These are phyloP conservation scores for Rynchops niger DNA, from an alignment of 2,113 vertebrate genomes.

Conservation along the genomic window DNA sequence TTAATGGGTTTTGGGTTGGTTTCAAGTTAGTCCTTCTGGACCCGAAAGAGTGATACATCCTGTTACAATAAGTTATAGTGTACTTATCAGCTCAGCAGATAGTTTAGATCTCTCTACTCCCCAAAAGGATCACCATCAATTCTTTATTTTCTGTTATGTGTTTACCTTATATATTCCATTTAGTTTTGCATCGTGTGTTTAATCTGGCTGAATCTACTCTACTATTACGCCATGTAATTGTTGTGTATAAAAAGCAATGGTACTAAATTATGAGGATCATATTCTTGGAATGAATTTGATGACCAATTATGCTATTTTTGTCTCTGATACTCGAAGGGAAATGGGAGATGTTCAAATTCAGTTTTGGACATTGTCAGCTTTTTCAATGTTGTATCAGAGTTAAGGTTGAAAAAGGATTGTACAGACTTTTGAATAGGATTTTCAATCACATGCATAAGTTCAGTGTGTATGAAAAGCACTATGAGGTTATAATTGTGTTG, in stretches of 20 bases:
- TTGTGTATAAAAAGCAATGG: slow-evolving; percentile 1
- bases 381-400: neutral
- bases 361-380: neutral
- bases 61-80: neutral
- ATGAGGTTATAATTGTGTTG: neutral
- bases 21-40: neutral
- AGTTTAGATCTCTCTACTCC: neutral
- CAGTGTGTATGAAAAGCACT: neutral
- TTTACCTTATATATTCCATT: neutral
- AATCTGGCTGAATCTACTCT: neutral
- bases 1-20: neutral
- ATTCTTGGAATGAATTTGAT: neutral
- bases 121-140: neutral
- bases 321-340: neutral
- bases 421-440: neutral
- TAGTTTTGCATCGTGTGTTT: neutral
- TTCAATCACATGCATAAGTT: neutral
- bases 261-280: neutral
- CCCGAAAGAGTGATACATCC: neutral
- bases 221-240: neutral
- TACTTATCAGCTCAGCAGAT: neutral
- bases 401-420: neutral
- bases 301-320: slow-evolving; percentile 10
- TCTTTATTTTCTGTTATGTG: neutral
- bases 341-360: neutral